Base-by-base conservation (phyloP, 2,797 vertebrate genomes). In the Argyrosomus regius region DNA sequence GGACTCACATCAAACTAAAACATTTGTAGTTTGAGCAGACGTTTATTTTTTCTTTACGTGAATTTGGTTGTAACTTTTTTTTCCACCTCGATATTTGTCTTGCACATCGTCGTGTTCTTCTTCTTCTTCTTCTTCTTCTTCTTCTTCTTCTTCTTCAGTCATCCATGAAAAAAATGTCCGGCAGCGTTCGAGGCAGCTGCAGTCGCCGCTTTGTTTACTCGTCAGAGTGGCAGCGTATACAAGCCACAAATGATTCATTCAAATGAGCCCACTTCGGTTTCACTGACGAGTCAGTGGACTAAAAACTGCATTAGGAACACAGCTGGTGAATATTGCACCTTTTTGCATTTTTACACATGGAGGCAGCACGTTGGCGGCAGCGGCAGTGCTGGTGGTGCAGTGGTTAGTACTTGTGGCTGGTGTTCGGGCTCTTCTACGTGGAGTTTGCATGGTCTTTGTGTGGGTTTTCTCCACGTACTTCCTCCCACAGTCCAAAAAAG, bases 181-280 rank as follows among this genome's bases (percentile, higher is more conserved):
- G 41, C 60, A 73, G 18, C 9, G 22, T 24, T 28, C 6, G 49
- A 24, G 24, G 22, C 46, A 20, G 35, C 28, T 22, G 10, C 61
- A 50, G 17, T 6, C 11, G 9, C 39, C 22, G 48, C 28, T 61
- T 57, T 31, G 64, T 69, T 49, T 54, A 26, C 16, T 35, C 5
- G 10, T 71, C 45, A 43, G 6, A 60, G 17, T 7, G 58, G 43
- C 41, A 8, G 35, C 20, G 31, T 28, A 31, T 12, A 16, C 35
- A 72, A 56, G 14, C 56, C 56, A 62, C 43, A 57, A 61, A 54
- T 62, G 49, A 1, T 67, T 57, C 20, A 24, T 66, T 61, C 31
- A 75, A 69, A 69, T 24, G 31, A 0, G 3, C 18, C 52, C 17
- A 28, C 10, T 45, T 45, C 52, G 24, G 3, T 54, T 57, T 75